These are phyloP conservation scores for Drosophila pallidifrons DNA, from an alignment of 1,140 invertebrate genomes.

Conservation along the genomic window DNA sequence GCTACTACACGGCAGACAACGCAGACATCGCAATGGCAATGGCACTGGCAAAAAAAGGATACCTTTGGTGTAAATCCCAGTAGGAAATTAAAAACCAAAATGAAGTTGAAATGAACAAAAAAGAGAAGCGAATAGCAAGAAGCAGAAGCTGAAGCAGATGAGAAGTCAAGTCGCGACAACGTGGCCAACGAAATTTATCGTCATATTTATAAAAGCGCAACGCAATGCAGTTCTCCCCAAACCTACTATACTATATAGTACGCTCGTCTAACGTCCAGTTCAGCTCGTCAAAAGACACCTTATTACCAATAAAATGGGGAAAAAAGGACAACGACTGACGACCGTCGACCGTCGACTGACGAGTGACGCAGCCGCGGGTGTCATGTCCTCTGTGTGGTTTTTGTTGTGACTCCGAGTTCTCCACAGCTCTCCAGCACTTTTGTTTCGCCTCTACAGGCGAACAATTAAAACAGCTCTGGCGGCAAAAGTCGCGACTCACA, in stretches of 20 bases:
- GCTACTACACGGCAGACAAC: slow-evolving; percentile 12
- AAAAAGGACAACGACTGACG: slow-evolving; percentile 34
- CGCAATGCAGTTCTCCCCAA: slow-evolving; percentile 27
- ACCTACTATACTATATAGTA: background rate
- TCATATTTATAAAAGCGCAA: slow-evolving; percentile 74
- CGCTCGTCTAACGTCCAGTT: slow-evolving; percentile 16
- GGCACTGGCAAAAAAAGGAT: slow-evolving; percentile 32
- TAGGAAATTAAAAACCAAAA: slow-evolving; percentile 83
- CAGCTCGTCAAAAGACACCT: slow-evolving; percentile 59
- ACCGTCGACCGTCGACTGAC: slow-evolving; percentile 10
- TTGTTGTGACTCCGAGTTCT: slow-evolving; percentile 21
- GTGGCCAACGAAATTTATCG: slow-evolving; percentile 62
- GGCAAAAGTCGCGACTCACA: slow-evolving; percentile 66
- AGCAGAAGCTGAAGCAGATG: slow-evolving; percentile 5
- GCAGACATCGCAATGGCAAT: slow-evolving; percentile 44
- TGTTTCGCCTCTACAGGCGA: slow-evolving; percentile 29
- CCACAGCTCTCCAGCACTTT: slow-evolving; percentile 17
- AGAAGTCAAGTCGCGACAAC: slow-evolving; percentile 27
- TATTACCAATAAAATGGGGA: slow-evolving; percentile 45
- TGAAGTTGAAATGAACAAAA: slow-evolving; percentile 65
- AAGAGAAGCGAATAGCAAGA: background rate
- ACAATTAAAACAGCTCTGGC: slow-evolving; percentile 75
- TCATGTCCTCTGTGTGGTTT: slow-evolving; percentile 56
- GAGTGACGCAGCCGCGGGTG: slow-evolving; percentile 62
- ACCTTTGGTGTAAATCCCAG: slow-evolving; percentile 79